Conservation (phyloP, 2,797 vertebrate species). For the Mycteria americana region DNA sequence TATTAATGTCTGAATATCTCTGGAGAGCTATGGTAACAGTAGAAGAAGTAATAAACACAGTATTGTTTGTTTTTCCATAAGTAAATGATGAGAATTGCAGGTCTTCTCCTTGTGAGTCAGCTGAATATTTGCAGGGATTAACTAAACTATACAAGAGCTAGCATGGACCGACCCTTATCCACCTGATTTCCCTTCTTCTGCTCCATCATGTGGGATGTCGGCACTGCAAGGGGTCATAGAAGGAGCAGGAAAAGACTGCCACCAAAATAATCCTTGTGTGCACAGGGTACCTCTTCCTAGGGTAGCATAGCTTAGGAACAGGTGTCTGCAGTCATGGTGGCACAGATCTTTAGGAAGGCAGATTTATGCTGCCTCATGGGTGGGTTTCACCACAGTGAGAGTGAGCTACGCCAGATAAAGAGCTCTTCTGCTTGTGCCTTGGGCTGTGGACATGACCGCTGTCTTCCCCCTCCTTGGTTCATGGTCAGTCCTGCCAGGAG, state of each 20-base stretch:
- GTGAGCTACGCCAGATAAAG: not conserved
- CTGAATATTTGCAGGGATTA: not conserved
- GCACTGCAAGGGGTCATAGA: not conserved
- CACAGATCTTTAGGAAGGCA: not conserved
- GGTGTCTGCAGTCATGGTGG: not conserved
- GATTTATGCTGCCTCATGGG: not conserved
- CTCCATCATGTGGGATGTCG: not conserved
- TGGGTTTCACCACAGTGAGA: not conserved
- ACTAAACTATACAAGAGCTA: not conserved
- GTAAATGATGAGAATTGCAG: not conserved
- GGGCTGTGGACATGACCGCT: not conserved
- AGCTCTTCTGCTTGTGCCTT: not conserved
- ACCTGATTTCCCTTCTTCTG: not conserved
- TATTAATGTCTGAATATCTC: not conserved
- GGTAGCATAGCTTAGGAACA: accelerated
- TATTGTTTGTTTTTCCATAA: not conserved
- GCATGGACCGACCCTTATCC: not conserved
- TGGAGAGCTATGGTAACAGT: not conserved
- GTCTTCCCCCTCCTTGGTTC: not conserved
- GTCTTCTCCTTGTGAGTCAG: not conserved
- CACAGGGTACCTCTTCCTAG: not conserved
- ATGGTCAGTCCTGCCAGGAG: not conserved
- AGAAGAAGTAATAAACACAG: not conserved
- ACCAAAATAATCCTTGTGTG: not conserved
- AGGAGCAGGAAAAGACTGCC: not conserved